Evolutionary conservation across 2,888 invertebrate species (phyloP).

Genomic region (Vesta saturnalis): DNA sequence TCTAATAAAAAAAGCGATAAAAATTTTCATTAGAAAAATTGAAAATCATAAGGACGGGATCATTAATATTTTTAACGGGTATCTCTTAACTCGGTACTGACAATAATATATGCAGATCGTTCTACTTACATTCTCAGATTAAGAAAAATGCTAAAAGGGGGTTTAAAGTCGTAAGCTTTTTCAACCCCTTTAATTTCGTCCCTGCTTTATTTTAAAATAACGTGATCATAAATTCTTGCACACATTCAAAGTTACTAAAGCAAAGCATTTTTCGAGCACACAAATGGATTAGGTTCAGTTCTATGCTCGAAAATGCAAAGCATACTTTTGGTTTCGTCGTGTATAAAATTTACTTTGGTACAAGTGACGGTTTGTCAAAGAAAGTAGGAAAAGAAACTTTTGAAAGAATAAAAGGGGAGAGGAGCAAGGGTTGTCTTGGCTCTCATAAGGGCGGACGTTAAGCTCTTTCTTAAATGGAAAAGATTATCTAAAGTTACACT

Average conservation of each 20-base stretch:
- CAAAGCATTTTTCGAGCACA: constrained; percentile 48
- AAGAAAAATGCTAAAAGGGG: constrained; percentile 44
- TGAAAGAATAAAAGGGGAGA: constrained; percentile 50
- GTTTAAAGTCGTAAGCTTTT: constrained; percentile 49
- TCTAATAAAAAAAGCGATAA: not conserved
- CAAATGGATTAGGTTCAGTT: not conserved
- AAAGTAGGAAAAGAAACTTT: constrained; percentile 25
- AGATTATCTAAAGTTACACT: constrained; percentile 55
- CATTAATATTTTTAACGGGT: constrained; percentile 64
- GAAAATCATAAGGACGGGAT: constrained; percentile 46
- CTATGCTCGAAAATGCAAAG: constrained; percentile 31
- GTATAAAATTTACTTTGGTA: constrained; percentile 7
- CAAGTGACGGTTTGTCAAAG: constrained; percentile 43
- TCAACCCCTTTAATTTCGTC: constrained; percentile 41
- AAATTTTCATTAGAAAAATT: not conserved
- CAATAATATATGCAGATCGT: constrained; percentile 62
- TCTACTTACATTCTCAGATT: constrained; percentile 48
- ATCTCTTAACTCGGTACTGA: constrained; percentile 62
- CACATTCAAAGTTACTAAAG: constrained; percentile 59
- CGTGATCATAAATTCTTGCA: constrained; percentile 58
- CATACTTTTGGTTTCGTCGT: too few species aligned
- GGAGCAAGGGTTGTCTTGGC: constrained; percentile 49
- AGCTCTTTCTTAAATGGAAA: constrained; percentile 55
- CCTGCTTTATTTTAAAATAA: constrained; percentile 58
- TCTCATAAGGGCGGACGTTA: constrained; percentile 50